Evolutionary conservation across 2,113 vertebrate species (phyloP), one percentile per base, ranked within the genome.

Genomic region (Anoura caudifer): DNA sequence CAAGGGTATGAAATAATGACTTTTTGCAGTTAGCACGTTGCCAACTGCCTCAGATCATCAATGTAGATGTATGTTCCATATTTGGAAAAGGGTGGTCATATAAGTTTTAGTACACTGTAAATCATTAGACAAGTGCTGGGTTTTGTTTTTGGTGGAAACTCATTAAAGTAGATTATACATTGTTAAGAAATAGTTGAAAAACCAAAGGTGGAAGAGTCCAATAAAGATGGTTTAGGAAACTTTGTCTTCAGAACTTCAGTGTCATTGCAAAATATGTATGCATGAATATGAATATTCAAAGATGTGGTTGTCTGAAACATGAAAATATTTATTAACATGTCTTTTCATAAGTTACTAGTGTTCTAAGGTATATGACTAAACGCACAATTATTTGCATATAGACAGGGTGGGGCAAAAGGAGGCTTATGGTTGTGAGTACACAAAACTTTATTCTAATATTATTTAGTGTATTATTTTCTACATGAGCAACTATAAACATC

Each of bases 161-260:
- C 33, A 11, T 61, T 89, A 20, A 70, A 20, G 87, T 90, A 84
- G 75, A 69, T 93, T 77, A 17, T 85, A 28, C 67, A 50, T 84
- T 73, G 14, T 76, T 87, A 90, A 33, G 50, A 75, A 95, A 76
- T 81, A 33, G 10, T 91, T 70, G 92, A 45, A 80, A 96, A 96
- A 91, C 70, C 31, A 43, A 61, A 87, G 43, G 22, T 84, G 38
- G n/a, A 61, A 81, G n/a, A 93, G 16, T 76, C 38, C 79, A 65
- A 14, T 73, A 75, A 95, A 92, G 84, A 81, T 76, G 82, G 33
- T 50, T 90, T 73, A 69, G 63, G 79, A 56, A 69, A 33, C 38
- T 87, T 36, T 43, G 36, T 90, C 8, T 65, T 90, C 33, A 81
- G 61, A 90, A 84, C 33, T 94, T 75, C 15, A 79, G 45, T 72